These are phyloP conservation scores for Lepidurus arcticus DNA, from an alignment of 1,140 invertebrate genomes.

Conservation along the genomic window DNA sequence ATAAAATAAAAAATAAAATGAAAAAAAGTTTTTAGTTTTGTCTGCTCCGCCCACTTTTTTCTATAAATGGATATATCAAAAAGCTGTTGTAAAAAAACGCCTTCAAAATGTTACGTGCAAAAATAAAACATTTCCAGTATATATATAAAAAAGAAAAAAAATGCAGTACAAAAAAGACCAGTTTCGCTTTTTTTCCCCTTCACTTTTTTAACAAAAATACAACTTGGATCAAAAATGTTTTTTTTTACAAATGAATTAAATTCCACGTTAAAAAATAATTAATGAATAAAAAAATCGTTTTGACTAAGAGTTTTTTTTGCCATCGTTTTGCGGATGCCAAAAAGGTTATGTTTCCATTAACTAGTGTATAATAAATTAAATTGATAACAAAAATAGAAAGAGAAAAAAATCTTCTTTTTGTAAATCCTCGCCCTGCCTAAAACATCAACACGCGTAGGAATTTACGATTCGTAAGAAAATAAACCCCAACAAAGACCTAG, in stretches of 20 bases:
- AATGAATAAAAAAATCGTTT: background rate
- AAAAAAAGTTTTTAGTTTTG: too few species aligned
- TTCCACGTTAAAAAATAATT: background rate
- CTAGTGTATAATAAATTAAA: constrained; percentile 22
- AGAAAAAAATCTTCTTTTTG: background rate
- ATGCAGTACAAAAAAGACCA: background rate
- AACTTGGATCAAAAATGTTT: background rate
- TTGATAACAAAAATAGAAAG: constrained; percentile 8
- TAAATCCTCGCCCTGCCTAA: background rate
- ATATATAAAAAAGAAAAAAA: constrained; percentile 3
- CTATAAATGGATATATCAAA: too few species aligned
- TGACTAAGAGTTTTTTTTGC: constrained; percentile 19
- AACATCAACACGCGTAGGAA: too few species aligned
- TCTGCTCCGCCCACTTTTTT: too few species aligned
- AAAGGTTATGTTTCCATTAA: constrained; percentile 16
- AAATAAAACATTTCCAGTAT: constrained; percentile 13
- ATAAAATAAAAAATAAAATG: background rate
- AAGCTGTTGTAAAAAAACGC: too few species aligned
- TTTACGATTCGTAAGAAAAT: background rate
- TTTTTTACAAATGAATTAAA: background rate
- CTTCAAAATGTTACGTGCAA: background rate
- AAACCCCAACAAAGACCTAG: constrained; percentile 14
- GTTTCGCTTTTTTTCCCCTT: constrained; percentile 10
- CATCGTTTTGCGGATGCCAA: background rate
- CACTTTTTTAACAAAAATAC: constrained; percentile 10